Conservation (phyloP, 2,888 invertebrate species). For the Chloroclysta siterata region DNA sequence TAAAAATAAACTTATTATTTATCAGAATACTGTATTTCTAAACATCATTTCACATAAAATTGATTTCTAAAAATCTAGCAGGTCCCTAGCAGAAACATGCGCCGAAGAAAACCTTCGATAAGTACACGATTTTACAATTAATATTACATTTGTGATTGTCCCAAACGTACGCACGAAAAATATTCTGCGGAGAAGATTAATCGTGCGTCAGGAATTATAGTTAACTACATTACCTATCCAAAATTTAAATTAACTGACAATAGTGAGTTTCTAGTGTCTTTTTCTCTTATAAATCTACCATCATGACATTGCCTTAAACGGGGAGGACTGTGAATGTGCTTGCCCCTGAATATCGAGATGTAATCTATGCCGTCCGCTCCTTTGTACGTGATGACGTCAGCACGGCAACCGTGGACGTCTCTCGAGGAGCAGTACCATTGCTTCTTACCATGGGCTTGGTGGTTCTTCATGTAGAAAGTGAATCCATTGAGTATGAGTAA, state of each 20-base stretch:
- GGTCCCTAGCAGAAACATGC: slow-evolving; percentile 76
- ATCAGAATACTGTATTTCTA: slow-evolving; percentile 78
- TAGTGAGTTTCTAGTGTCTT: slow-evolving; percentile 60
- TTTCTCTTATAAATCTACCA: slow-evolving; percentile 78
- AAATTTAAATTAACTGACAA: slow-evolving; percentile 39
- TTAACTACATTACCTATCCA: slow-evolving; percentile 37
- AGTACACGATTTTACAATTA: slow-evolving; percentile 69
- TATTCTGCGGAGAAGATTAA: background rate
- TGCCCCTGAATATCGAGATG: slow-evolving; percentile 77
- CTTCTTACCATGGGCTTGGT: slow-evolving; percentile 79
- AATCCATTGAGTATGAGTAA: slow-evolving; percentile 76
- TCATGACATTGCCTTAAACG: slow-evolving; percentile 76
- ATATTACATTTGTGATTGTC: slow-evolving; percentile 44
- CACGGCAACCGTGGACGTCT: slow-evolving; percentile 76
- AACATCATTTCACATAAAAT: slow-evolving; percentile 58
- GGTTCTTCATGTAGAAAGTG: slow-evolving; percentile 81
- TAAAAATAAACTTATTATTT: slow-evolving; percentile 43
- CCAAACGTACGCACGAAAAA: background rate
- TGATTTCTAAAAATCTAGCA: slow-evolving; percentile 66
- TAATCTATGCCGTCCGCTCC: slow-evolving; percentile 75
- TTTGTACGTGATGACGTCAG: slow-evolving; percentile 79
- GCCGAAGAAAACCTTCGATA: slow-evolving; percentile 62
- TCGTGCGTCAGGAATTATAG: slow-evolving; percentile 38
- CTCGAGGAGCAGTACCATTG: slow-evolving; percentile 81
- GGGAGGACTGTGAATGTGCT: slow-evolving; percentile 76